Base-by-base conservation (phyloP, 2,113 vertebrate species). In the Zosterops hypoxanthus region DNA sequence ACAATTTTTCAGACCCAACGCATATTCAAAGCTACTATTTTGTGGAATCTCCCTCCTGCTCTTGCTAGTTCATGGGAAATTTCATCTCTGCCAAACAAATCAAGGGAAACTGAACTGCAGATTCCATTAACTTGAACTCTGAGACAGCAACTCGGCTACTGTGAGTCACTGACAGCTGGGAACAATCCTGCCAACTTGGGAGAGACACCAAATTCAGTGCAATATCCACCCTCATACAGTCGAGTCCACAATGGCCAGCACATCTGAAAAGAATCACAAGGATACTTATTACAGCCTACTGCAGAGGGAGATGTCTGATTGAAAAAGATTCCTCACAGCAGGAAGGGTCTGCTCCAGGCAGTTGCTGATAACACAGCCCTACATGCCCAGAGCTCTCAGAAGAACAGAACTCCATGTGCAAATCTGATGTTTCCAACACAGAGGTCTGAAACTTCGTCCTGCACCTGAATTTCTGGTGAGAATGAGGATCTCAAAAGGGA, bases 131-230 rank as follows among this genome's bases (percentile, higher is more conserved):
- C 59, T 72, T 89, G 69, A 96, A 91, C 93, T 93, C 83, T 63
- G 68, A 87, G 81, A 92, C 66, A 85, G 53, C 44, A 94, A 23
- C 81, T 89, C 15, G 2, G 73, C 91, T 91, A 87, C 89, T 89
- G 87, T 95, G 94, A 97, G 91, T 95, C 96, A 97, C 79, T 60
- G 68, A 81, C 95, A 97, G 95, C 93, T 90, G 85, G 87, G 73
- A 95, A 95, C 56, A 90, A 86, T 50, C 76, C 82, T 95, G 88
- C 76, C 90, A 92, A 4, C 71, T 11, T 53, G 78, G 79, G 79
- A 95, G 19, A 90, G 25, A 88, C 71, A 90, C 34, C 56, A 87
- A 90, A 76, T 69, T 60, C 78, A 83, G 14, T 19, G 65, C 56
- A 89, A 31, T 44, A 79, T 46, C 75, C 63, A 69, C 57, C 46